Conservation (phyloP, 2,888 invertebrate species). For the Malachius bipustulatus region DNA sequence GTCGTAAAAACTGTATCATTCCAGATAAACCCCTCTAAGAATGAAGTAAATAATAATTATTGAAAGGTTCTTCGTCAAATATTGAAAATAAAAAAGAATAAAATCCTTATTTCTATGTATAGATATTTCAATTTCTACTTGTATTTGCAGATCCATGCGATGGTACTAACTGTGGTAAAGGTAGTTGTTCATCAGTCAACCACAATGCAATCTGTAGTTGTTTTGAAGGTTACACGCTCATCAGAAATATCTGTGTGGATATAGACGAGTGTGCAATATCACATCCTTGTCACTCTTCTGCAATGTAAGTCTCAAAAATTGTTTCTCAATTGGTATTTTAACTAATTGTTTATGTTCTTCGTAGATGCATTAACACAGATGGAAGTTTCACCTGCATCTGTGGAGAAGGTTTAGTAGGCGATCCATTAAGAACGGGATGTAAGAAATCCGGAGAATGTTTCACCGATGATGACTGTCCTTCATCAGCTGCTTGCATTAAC, state of each 20-base stretch:
- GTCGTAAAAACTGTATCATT: too few species aligned
- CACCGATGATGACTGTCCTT: slow-evolving; percentile 67
- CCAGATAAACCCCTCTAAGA: too few species aligned
- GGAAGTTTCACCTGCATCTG: slow-evolving; percentile 72
- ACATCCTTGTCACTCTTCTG: slow-evolving; percentile 68
- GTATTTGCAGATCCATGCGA: slow-evolving; percentile 61
- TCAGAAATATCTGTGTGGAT: slow-evolving; percentile 60
- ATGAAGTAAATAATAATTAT: too few species aligned
- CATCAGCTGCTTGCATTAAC: slow-evolving; percentile 60
- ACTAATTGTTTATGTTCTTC: too few species aligned
- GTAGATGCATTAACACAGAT: slow-evolving; percentile 62
- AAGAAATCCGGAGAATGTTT: slow-evolving; percentile 73
- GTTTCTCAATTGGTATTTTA: too few species aligned
- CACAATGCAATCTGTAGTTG: slow-evolving; percentile 67
- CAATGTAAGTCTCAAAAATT: slow-evolving; percentile 40
- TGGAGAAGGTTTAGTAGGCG: slow-evolving; percentile 67
- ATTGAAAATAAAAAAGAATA: not conserved
- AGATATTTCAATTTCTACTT: not conserved
- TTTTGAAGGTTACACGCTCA: slow-evolving; percentile 57
- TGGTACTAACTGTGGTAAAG: slow-evolving; percentile 64
- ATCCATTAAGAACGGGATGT: slow-evolving; percentile 61
- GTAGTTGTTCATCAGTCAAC: slow-evolving; percentile 59
- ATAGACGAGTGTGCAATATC: slow-evolving; percentile 61
- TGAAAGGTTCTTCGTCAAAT: slow-evolving; percentile 3
- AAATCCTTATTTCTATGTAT: slow-evolving; percentile 1